A percentile compares a stretch with the other conserved stretches of the same genome.
These are phyloP conservation scores for Bombylius major DNA, from an alignment of 2,888 invertebrate species.

Conservation along the genomic window DNA sequence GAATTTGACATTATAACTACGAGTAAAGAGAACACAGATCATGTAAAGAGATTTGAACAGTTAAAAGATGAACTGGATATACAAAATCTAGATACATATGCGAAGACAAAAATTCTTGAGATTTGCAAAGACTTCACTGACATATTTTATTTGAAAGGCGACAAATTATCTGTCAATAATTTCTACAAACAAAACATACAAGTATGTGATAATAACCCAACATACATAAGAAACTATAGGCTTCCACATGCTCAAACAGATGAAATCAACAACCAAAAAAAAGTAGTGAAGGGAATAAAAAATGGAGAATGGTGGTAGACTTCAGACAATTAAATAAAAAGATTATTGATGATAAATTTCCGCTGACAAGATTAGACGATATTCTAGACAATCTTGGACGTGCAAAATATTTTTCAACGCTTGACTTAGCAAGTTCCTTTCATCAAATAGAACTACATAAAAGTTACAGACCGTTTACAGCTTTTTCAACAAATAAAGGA, in stretches of 20 bases:
- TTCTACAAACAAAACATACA: not conserved
- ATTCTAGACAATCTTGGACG: too few relatives aligned
- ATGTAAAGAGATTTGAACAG: not conserved
- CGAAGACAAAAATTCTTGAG: not conserved
- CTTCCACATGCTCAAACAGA: conserved; percentile 1
- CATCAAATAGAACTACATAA: too few relatives aligned
- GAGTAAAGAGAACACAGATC: too few relatives aligned
- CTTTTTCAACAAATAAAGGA: conserved; percentile 11
- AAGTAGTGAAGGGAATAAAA: too few relatives aligned
- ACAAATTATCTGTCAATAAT: not conserved
- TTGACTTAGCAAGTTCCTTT: too few relatives aligned
- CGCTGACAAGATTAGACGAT: too few relatives aligned
- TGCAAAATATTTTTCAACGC: too few relatives aligned
- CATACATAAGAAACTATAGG: conserved; percentile 2
- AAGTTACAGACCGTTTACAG: conserved; percentile 4
- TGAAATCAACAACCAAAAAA: conserved; percentile 7
- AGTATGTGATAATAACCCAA: not conserved
- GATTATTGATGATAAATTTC: too few relatives aligned
- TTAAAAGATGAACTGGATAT: not conserved
- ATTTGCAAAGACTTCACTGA: not conserved
- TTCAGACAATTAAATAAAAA: too few relatives aligned
- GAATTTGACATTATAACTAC: too few relatives aligned
- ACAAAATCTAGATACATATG: not conserved
- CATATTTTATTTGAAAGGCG: not conserved
- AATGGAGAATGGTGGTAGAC: too few relatives aligned